Conservation (phyloP, 2,888 invertebrate genomes). For the Sarcophaga rosellei region DNA sequence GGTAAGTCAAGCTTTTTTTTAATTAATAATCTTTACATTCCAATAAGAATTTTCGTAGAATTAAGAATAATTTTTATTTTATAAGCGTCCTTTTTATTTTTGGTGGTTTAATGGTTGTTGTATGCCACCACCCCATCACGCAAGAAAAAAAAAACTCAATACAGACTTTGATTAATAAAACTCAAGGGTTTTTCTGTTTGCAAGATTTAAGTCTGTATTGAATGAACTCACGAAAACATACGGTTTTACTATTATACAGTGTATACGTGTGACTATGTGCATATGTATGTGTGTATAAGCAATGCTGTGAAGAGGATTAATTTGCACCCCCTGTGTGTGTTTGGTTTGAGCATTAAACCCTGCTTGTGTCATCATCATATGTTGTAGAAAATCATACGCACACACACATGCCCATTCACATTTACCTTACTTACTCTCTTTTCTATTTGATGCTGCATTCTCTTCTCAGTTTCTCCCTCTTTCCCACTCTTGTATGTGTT, state of each 20-base stretch:
- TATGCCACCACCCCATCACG: slow-evolving; percentile 48
- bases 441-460: not conserved
- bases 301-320: not conserved
- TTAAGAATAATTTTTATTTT: slow-evolving; percentile 10
- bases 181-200: slow-evolving; percentile 22
- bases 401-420: too few relatives aligned
- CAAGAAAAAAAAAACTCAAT: slow-evolving; percentile 52
- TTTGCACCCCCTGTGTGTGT: slow-evolving; percentile 41
- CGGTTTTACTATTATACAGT: not conserved
- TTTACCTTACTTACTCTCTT: too few relatives aligned
- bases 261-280: not conserved
- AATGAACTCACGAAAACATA: slow-evolving; percentile 6
- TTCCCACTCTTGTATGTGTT: not conserved
- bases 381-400: not conserved
- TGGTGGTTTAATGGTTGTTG: not conserved
- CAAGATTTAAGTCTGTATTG: slow-evolving; percentile 65
- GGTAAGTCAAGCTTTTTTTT: not conserved
- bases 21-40: slow-evolving; percentile 21
- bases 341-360: slow-evolving; percentile 29
- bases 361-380: slow-evolving; percentile 48
- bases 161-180: slow-evolving; percentile 49
- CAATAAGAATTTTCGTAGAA: slow-evolving; percentile 54
- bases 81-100: slow-evolving; percentile 34
- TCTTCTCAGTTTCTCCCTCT: not conserved
- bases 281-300: not conserved